Conservation (phyloP, 2,113 vertebrate species). For the Sinocyclocheilus anshuiensis region DNA sequence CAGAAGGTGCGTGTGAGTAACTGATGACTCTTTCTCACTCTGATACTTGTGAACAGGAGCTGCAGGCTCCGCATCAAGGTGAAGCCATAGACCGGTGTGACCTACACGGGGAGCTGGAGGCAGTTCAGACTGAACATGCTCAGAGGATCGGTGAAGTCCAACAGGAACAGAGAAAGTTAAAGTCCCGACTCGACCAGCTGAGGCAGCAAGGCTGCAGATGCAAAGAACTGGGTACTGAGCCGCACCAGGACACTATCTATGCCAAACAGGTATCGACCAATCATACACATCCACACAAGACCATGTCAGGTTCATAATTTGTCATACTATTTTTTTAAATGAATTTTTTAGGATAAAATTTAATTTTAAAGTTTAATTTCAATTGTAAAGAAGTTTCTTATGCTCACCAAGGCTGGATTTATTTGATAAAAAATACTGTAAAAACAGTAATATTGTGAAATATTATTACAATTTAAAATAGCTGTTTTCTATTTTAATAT, state of each 20-base stretch:
- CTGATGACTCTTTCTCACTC: slow-evolving; percentile 16
- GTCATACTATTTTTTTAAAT: no score
- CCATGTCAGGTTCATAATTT: not conserved
- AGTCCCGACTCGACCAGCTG: slow-evolving; percentile 81
- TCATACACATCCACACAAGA: not conserved
- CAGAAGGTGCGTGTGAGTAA: not conserved
- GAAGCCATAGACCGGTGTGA: slow-evolving; percentile 80
- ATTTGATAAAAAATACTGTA: not conserved
- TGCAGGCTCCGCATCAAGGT: slow-evolving; percentile 80
- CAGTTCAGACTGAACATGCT: slow-evolving; percentile 80
- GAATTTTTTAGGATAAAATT: no score
- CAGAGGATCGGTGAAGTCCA: slow-evolving; percentile 83
- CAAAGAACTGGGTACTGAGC: slow-evolving; percentile 71
- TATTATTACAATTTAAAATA: no score
- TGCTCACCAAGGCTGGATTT: not conserved
- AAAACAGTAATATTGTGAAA: not conserved
- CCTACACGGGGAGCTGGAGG: slow-evolving; percentile 81
- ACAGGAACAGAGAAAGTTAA: slow-evolving; percentile 81
- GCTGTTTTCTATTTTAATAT: not conserved
- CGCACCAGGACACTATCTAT: slow-evolving; percentile 83
- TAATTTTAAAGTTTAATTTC: no score
- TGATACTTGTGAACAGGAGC: slow-evolving; percentile 71
- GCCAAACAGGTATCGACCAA: slow-evolving; percentile 78
- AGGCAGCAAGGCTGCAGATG: slow-evolving; percentile 84
- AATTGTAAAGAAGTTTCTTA: not conserved